These are phyloP conservation scores for Listronotus oregonensis DNA, from an alignment of 1,140 invertebrate genomes.

Conservation along the genomic window DNA sequence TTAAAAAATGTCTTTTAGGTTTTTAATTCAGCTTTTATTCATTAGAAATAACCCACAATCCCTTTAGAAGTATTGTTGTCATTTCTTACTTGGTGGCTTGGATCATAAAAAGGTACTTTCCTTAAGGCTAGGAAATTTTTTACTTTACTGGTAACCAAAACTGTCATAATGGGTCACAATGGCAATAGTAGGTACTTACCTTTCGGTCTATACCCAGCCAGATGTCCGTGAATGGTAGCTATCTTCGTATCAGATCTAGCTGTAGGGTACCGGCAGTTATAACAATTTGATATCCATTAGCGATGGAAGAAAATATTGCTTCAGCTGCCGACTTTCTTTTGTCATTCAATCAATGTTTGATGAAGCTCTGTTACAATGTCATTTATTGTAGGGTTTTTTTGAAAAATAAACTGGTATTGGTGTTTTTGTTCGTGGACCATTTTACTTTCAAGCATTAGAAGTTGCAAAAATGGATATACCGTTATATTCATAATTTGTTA, in stretches of 20 bases:
- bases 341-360: slow-evolving; percentile 56
- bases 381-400: slow-evolving; percentile 71
- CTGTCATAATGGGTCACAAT: slow-evolving; percentile 94
- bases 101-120: no score
- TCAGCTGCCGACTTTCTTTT: slow-evolving; percentile 71
- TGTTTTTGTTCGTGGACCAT: slow-evolving; percentile 77
- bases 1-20: no score
- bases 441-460: slow-evolving; percentile 80
- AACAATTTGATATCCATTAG: slow-evolving; percentile 90
- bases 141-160: slow-evolving; percentile 84
- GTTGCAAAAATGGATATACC: slow-evolving; percentile 70
- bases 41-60: no score
- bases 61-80: no score
- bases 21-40: no score
- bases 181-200: slow-evolving; percentile 82
- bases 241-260: slow-evolving; percentile 80
- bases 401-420: slow-evolving; percentile 90
- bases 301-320: slow-evolving; percentile 81
- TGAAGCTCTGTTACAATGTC: slow-evolving; percentile 77
- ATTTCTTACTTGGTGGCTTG: no score
- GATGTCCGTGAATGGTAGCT: slow-evolving; percentile 82
- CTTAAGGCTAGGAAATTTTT: background rate
- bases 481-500: no score
- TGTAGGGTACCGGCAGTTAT: slow-evolving; percentile 72
- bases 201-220: slow-evolving; percentile 77